Conservation (phyloP, 2,113 vertebrate genomes). For the Stomatorhinus ivindoensis region DNA sequence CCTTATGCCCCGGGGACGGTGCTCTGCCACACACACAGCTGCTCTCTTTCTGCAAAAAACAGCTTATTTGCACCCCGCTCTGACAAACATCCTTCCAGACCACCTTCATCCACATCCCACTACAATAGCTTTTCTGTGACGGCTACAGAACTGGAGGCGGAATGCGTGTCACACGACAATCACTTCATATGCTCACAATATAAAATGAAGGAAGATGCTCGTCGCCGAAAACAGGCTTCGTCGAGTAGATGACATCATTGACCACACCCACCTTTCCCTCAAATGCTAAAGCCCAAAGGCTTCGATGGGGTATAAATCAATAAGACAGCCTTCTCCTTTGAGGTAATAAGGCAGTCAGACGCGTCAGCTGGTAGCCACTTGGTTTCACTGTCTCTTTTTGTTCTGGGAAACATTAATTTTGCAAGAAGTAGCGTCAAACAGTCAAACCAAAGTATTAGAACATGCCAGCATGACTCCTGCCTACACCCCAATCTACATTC, state of each 20-base stretch:
- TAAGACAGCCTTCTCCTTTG: conserved; percentile 62
- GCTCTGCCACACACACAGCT: not conserved
- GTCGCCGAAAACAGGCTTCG: conserved; percentile 36
- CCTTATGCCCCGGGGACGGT: not conserved
- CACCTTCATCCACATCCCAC: not conserved
- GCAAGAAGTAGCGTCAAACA: not conserved
- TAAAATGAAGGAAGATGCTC: not conserved
- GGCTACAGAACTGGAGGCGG: not conserved
- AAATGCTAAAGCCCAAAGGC: conserved; percentile 57
- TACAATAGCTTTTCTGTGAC: not conserved
- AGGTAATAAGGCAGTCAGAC: conserved; percentile 54
- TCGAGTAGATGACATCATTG: conserved; percentile 52
- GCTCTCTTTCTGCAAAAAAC: not conserved
- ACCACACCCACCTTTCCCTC: conserved; percentile 58
- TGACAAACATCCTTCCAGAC: not conserved
- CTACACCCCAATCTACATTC: not conserved
- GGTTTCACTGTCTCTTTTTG: conserved; percentile 44
- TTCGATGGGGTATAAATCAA: conserved; percentile 61
- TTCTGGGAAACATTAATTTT: conserved; percentile 14
- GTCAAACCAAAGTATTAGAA: not conserved
- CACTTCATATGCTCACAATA: not conserved
- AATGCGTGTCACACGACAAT: not conserved
- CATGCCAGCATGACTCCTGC: not conserved
- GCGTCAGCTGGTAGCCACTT: conserved; percentile 44
- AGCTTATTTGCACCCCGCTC: not conserved